Conservation (phyloP, 2,888 invertebrate species). For the Noctua pronuba region DNA sequence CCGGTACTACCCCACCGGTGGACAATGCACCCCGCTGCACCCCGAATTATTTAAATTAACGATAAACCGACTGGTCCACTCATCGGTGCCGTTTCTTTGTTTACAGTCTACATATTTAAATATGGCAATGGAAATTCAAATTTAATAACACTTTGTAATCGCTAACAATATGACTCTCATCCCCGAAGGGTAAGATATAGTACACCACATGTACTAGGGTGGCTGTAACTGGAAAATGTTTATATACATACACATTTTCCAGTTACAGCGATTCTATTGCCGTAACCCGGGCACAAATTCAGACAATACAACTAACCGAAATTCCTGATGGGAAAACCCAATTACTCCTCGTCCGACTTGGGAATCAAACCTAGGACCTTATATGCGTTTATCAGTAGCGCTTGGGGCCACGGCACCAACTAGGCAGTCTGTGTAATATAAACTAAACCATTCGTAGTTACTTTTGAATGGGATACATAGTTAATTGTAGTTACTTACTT, state of each 20-base stretch:
- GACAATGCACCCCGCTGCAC: constrained; percentile 26
- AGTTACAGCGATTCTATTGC: not conserved
- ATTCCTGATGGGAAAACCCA: not conserved
- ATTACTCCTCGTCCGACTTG: not conserved
- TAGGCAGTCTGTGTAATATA: not conserved
- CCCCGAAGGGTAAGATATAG: too few relatives aligned
- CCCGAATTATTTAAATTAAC: constrained; percentile 11
- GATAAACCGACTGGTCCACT: constrained; percentile 15
- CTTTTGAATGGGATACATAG: not conserved
- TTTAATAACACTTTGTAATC: not conserved
- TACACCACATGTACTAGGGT: not conserved
- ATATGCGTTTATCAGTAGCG: not conserved
- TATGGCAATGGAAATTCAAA: constrained; percentile 4
- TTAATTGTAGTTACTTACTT: not conserved
- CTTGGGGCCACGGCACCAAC: not conserved
- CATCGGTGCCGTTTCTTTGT: constrained; percentile 23
- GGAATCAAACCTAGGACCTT: not conserved
- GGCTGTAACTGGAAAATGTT: too few relatives aligned
- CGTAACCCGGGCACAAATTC: not conserved
- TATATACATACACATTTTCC: not conserved
- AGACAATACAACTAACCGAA: not conserved
- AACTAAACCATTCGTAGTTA: not conserved
- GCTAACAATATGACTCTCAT: not conserved
- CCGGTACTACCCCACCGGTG: not conserved
- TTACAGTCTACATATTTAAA: constrained; percentile 11